Base-by-base conservation (phyloP, 2,888 invertebrate genomes). In the Himalopsyche tibetana region DNA sequence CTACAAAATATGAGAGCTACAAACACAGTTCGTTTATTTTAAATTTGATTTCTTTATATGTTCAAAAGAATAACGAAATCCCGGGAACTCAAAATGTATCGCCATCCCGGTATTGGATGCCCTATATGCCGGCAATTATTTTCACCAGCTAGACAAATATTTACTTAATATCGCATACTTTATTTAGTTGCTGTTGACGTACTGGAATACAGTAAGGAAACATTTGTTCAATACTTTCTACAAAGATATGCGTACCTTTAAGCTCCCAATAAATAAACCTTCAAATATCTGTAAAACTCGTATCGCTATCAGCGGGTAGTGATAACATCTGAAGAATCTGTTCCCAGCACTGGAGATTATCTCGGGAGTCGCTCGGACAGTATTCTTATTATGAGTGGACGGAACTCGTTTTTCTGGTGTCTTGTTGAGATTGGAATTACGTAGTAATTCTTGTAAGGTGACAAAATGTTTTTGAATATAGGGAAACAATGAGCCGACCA, bases 401-500 rank as follows among this genome's bases (percentile, higher is more conserved):
- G 51, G 42, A 86, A 86, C 86, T 84, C 69, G 86, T 86, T 86
- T 86, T 81, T 84, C 86, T 74, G 82, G 86, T 84, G 86, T 84
- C 84, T 86, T 80, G 86, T 84, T 82, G 84, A 82, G 84, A 86
- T 84, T 81, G 86, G 86, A 86, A 86, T 86, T 86, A 86, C 84
- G 83, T 84, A 86, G 74, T 74, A 74, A 36, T 74, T 36, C 63
- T 74, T 74, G 85, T 86, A 69, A 42, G 80, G 80, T 42, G 51
- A 51, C 80, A 80, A 80, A 42, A 19, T 80, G 80, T 80, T 80
- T 17, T 45, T 19, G n/a, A 19, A 17, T n/a, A 11, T 11, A 45
- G 45, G 42, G 80, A 51, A 80, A 80, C 38, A 74, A 36, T 74
- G 38, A 74, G 3, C 4, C 38, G 19, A 12, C 0, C 9, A 19